phyloP scores from a whole-genome alignment of 1,140 invertebrate genomes.

The Diorhabda elongata region DNA sequence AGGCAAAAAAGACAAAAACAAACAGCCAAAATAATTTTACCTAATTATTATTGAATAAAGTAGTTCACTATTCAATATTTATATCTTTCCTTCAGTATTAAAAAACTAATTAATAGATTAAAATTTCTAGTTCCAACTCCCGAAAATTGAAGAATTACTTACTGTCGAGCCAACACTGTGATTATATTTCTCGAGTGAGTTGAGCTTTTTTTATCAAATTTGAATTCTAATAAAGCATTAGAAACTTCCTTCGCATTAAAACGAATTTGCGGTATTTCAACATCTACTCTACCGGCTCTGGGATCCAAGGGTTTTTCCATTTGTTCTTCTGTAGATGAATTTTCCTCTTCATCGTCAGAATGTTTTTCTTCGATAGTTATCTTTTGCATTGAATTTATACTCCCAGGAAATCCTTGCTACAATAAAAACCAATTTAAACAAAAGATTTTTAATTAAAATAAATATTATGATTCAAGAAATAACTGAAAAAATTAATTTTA shows the following conservation, averaged over 20 bases:
- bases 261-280: conserved; percentile 64
- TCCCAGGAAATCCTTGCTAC: conserved; percentile 65
- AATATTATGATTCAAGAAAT: no score
- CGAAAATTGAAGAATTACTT: conserved; percentile 29
- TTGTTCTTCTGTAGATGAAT: conserved; percentile 26
- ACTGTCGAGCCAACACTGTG: conserved; percentile 50
- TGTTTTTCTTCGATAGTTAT: conserved; percentile 48
- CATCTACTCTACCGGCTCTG: conserved; percentile 71
- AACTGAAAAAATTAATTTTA: no score
- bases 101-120: no score
- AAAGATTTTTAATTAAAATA: no score
- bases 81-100: no score
- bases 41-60: not conserved
- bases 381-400: conserved; percentile 60
- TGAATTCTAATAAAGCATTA: conserved; percentile 47
- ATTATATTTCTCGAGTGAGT: conserved; percentile 52
- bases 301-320: conserved; percentile 60
- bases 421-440: conserved; percentile 18
- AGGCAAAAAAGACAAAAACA: no score
- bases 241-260: conserved; percentile 56
- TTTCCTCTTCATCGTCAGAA: conserved; percentile 35
- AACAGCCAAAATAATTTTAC: no score
- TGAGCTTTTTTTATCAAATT: conserved; percentile 47
- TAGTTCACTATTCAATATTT: not conserved
- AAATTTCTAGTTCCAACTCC: no score